A percentile compares a stretch with the other conserved stretches of the same genome.
Conservation (phyloP, 2,113 vertebrate species). For the Ailuropoda melanoleuca region DNA sequence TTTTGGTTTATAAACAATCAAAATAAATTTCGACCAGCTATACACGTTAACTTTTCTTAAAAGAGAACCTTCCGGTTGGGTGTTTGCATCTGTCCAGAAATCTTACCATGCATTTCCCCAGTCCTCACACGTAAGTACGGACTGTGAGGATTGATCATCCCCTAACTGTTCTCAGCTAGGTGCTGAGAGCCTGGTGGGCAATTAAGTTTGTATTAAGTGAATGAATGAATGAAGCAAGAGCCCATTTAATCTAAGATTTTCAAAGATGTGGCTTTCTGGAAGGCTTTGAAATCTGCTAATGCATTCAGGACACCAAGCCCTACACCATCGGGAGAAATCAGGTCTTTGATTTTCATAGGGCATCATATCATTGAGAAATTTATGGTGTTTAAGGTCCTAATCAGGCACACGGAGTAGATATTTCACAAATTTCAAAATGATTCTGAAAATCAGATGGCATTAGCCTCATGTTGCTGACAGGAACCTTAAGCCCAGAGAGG, state of each 20-base stretch:
- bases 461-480: not conserved
- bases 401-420: not conserved
- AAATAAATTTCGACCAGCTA: not conserved
- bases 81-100: not conserved
- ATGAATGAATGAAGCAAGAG: conserved; percentile 25
- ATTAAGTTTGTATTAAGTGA: conserved; percentile 25
- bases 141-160: not conserved
- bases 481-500: not conserved
- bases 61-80: not conserved
- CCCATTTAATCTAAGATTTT: not conserved
- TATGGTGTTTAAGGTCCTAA: not conserved
- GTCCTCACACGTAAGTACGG: not conserved
- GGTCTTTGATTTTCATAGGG: conserved; percentile 15
- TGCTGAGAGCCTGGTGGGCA: not conserved
- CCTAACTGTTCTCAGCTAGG: not conserved
- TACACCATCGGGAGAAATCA: not conserved
- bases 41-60: not conserved
- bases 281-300: not conserved
- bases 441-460: not conserved
- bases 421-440: not conserved
- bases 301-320: not conserved
- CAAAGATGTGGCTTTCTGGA: not conserved
- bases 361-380: not conserved
- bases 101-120: not conserved
- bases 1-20: not conserved